These are phyloP conservation scores for Tupaia chinensis DNA, from an alignment of 2,113 vertebrate genomes.

Conservation along the genomic window DNA sequence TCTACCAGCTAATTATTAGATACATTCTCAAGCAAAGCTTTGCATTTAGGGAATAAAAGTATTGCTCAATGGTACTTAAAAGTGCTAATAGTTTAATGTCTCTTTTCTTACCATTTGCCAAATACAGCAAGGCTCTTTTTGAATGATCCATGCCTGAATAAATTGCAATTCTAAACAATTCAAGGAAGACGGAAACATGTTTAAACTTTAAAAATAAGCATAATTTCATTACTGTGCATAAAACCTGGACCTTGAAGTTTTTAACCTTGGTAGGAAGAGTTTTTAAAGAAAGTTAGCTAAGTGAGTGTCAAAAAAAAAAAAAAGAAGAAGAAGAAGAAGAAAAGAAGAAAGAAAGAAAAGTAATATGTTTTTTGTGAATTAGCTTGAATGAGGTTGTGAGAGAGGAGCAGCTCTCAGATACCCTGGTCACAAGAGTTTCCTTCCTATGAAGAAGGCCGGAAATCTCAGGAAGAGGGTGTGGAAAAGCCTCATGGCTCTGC, in stretches of 20 bases:
- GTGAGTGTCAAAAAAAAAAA: neutral
- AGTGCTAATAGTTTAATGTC: constrained; percentile 51
- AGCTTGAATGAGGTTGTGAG: neutral
- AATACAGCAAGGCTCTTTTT: constrained; percentile 48
- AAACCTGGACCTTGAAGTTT: neutral
- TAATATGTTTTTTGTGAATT: neutral
- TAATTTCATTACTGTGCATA: constrained; percentile 50
- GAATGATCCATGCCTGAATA: constrained; percentile 47
- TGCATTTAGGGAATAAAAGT: constrained; percentile 69
- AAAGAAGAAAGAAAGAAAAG: too few relatives aligned
- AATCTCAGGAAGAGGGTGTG: neutral
- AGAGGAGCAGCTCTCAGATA: neutral
- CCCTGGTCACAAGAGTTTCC: neutral
- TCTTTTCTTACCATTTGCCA: constrained; percentile 64
- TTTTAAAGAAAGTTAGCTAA: constrained; percentile 51
- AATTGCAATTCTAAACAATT: constrained; percentile 56
- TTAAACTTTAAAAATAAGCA: constrained; percentile 60
- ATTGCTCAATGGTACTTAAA: constrained; percentile 57
- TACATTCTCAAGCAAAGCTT: constrained; percentile 13
- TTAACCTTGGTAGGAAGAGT: neutral
- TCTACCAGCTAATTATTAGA: constrained; percentile 66
- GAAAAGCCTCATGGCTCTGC: neutral
- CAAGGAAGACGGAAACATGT: constrained; percentile 51
- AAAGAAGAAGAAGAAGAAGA: too few relatives aligned
- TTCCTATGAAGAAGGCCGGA: neutral